Conservation (phyloP, 1,140 invertebrate genomes). For the Augochlora pura region DNA sequence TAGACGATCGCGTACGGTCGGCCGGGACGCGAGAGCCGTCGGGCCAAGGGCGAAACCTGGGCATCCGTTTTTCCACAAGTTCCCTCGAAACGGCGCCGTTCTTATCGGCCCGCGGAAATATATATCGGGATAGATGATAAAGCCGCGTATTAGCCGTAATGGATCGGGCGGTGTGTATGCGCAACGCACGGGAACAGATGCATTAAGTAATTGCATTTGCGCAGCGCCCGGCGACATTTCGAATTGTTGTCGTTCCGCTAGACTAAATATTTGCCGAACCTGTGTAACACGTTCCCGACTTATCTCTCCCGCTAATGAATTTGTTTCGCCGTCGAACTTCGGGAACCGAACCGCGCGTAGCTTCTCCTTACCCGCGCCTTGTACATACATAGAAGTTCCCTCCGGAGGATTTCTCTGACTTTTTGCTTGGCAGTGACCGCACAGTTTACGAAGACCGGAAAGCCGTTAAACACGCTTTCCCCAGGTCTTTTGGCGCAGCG, state of each 20-base stretch:
- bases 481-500: too few relatives aligned
- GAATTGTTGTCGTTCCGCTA: background rate
- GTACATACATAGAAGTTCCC: too few relatives aligned
- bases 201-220: constrained; percentile 5
- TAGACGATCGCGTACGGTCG: background rate
- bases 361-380: too few relatives aligned
- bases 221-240: background rate
- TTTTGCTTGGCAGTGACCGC: too few relatives aligned
- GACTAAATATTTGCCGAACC: background rate
- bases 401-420: too few relatives aligned
- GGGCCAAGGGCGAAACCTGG: background rate
- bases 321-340: too few relatives aligned
- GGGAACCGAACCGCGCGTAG: too few relatives aligned
- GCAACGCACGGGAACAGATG: background rate
- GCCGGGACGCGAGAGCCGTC: background rate
- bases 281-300: background rate
- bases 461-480: too few relatives aligned
- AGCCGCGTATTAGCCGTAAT: background rate
- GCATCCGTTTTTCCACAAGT: background rate
- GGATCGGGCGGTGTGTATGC: background rate
- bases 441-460: too few relatives aligned
- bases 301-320: too few relatives aligned
- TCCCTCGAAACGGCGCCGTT: background rate
- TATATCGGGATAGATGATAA: background rate
- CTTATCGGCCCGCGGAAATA: background rate